phyloP scores from a whole-genome alignment of 1,140 invertebrate species.

The Caerostris extrusa region DNA sequence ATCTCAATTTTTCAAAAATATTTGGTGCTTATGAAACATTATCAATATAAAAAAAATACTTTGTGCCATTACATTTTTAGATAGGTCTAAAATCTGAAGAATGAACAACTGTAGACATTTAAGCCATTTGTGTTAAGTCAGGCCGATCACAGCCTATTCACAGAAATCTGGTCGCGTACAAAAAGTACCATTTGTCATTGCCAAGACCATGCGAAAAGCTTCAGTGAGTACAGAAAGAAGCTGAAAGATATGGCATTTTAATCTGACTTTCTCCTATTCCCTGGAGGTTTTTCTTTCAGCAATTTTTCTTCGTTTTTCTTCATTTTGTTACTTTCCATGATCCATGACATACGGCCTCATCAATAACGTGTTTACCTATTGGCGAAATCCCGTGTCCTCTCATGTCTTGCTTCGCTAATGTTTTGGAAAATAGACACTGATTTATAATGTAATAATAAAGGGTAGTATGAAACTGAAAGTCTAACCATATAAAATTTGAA shows the following conservation, averaged over 20 bases:
- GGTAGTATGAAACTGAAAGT: no score
- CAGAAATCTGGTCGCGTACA: constrained; percentile 18
- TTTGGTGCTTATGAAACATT: no score
- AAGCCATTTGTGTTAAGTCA: constrained; percentile 26
- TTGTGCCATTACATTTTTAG: neutral
- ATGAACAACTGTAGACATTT: neutral
- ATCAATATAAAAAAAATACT: no score
- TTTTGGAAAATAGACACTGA: constrained; percentile 33
- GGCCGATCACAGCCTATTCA: constrained; percentile 5
- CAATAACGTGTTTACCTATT: constrained; percentile 57
- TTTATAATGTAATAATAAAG: neutral
- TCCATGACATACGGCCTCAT: constrained; percentile 35
- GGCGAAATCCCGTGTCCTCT: neutral
- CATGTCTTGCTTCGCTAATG: constrained; percentile 2
- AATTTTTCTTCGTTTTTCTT: neutral
- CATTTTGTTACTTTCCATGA: constrained; percentile 27
- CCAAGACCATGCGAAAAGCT: neutral
- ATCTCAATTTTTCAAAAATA: no score
- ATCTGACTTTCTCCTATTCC: constrained; percentile 35
- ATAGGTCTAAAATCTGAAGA: neutral
- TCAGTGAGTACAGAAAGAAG: neutral
- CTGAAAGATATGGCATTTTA: constrained; percentile 49
- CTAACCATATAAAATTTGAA: no score
- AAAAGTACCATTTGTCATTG: constrained; percentile 44
- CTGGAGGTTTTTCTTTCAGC: constrained; percentile 4